phyloP scores from a whole-genome alignment of 1,140 invertebrate genomes.

The Galendromus occidentalis region DNA sequence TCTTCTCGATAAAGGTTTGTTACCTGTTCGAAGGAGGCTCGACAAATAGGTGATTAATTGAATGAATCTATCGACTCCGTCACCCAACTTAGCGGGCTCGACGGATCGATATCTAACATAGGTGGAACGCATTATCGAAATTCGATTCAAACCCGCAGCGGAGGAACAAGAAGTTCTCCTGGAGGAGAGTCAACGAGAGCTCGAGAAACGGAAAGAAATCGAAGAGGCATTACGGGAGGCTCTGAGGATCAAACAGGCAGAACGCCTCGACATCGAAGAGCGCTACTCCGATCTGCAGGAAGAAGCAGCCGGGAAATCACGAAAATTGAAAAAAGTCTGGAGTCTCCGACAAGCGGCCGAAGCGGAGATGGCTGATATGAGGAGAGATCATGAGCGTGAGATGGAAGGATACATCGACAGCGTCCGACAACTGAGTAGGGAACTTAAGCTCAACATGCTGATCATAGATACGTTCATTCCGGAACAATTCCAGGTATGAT shows the following conservation, averaged over 20 bases:
- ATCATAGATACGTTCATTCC: conserved; percentile 72
- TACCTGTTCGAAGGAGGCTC: neutral
- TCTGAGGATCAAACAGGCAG: conserved; percentile 63
- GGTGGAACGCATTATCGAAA: neutral
- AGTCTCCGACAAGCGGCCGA: conserved; percentile 57
- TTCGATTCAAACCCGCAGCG: conserved; percentile 33
- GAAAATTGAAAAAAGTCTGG: conserved; percentile 75
- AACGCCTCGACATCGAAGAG: conserved; percentile 85
- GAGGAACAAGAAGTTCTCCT: conserved; percentile 77
- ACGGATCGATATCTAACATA: neutral
- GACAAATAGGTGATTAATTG: no score
- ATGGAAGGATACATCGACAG: conserved; percentile 87
- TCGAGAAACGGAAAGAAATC: conserved; percentile 57
- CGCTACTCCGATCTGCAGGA: conserved; percentile 83
- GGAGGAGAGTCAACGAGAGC: conserved; percentile 68
- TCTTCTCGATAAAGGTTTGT: conserved; percentile 57
- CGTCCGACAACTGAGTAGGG: conserved; percentile 62
- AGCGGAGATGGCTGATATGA: conserved; percentile 64
- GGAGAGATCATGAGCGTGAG: conserved; percentile 83
- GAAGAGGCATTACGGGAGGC: conserved; percentile 61
- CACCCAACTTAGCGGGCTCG: neutral
- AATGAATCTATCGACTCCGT: neutral
- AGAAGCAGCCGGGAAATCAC: conserved; percentile 70
- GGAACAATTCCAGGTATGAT: conserved; percentile 50
- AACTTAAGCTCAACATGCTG: conserved; percentile 72